Percentiles rank a stretch among this genome's conserved stretches.
phyloP scores from a whole-genome alignment of 2,113 vertebrate species.

The Cyprinodon variegatus region DNA sequence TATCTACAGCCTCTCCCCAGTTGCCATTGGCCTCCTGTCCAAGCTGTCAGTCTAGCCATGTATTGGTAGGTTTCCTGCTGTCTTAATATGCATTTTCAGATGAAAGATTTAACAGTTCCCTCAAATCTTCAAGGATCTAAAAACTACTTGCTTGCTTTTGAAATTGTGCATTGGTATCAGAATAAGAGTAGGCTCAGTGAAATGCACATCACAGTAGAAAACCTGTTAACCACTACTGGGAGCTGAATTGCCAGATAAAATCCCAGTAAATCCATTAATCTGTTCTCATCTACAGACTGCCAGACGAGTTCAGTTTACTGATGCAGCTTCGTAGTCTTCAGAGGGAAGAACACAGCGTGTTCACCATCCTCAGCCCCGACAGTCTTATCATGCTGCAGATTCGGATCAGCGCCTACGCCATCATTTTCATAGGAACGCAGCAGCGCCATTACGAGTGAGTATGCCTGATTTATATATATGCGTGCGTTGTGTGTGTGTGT shows the following conservation, averaged over 20 bases:
- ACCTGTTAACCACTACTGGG: background rate
- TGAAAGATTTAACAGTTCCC: too few relatives aligned
- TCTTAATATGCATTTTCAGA: too few relatives aligned
- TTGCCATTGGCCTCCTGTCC: too few relatives aligned
- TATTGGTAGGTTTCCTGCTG: too few relatives aligned
- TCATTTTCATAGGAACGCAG: constrained; percentile 83
- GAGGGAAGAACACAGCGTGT: constrained; percentile 81
- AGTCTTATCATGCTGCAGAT: constrained; percentile 84
- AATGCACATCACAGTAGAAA: background rate
- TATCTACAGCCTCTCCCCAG: too few relatives aligned
- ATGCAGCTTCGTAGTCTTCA: constrained; percentile 81
- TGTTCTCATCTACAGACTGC: constrained; percentile 76
- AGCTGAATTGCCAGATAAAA: background rate
- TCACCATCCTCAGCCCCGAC: constrained; percentile 82
- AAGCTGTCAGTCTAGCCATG: too few relatives aligned
- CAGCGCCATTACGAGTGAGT: constrained; percentile 89
- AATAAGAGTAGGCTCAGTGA: background rate
- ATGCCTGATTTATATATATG: background rate
- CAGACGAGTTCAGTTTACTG: constrained; percentile 86
- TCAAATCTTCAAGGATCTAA: too few relatives aligned
- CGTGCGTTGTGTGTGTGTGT: too few relatives aligned
- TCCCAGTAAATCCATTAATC: too few relatives aligned
- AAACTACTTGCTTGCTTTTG: too few relatives aligned
- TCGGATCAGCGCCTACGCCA: constrained; percentile 71
- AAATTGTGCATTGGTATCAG: too few relatives aligned